Conservation (phyloP, 2,888 invertebrate species). For the Zeuzera pyrina region DNA sequence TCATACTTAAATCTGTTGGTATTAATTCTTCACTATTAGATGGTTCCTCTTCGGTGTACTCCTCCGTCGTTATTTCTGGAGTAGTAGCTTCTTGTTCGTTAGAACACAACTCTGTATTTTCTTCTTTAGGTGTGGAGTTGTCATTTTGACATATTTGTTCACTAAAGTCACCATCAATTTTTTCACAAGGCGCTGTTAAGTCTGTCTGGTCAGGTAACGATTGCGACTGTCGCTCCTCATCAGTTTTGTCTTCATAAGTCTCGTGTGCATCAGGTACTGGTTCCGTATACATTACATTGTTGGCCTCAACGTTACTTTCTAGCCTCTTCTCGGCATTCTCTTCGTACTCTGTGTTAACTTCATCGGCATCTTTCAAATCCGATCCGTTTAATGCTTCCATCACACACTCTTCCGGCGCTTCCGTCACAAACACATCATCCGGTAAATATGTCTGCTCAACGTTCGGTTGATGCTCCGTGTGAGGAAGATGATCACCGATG, state of each 20-base stretch:
- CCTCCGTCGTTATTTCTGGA: conserved; percentile 14
- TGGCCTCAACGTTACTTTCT: conserved; percentile 28
- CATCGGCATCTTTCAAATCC: conserved; percentile 29
- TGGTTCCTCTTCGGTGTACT: conserved; percentile 14
- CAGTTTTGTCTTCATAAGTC: conserved; percentile 29
- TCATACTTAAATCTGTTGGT: conserved; percentile 73
- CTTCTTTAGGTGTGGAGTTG: conserved; percentile 10
- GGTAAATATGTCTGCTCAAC: conserved; percentile 55
- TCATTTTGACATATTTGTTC: conserved; percentile 13
- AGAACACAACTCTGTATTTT: conserved; percentile 14
- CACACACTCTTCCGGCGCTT: conserved; percentile 32
- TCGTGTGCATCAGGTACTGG: conserved; percentile 44
- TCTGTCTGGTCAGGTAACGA: conserved; percentile 37
- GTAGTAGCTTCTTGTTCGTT: conserved; percentile 17
- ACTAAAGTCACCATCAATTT: conserved; percentile 14
- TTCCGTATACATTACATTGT: conserved; percentile 39
- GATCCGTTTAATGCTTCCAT: conserved; percentile 33
- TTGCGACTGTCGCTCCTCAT: conserved; percentile 27
- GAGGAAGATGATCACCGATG: conserved; percentile 44
- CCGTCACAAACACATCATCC: conserved; percentile 37
- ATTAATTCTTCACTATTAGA: conserved; percentile 48
- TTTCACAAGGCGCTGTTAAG: conserved; percentile 25
- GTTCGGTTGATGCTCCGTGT: conserved; percentile 38
- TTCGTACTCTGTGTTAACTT: conserved; percentile 39
- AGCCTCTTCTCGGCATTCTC: conserved; percentile 42